Evolutionary conservation across 2,797 vertebrate species (phyloP), one percentile per base, ranked within the genome.

Genomic region (Cyclura pinguis): DNA sequence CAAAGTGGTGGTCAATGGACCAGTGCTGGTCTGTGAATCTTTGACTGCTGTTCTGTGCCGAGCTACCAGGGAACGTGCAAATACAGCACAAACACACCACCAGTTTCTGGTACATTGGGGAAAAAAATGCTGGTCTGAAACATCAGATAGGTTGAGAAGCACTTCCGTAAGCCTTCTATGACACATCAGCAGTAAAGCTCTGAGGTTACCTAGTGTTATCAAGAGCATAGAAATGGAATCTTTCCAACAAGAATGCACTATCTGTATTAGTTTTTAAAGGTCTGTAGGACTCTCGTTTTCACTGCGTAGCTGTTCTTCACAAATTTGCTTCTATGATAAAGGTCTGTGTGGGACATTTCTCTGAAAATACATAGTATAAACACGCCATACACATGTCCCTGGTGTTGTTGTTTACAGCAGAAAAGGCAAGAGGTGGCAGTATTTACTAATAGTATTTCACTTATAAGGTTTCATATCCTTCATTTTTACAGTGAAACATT

Each of bases 321-420:
- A 38, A 42, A 76, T 76, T 76, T 42, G 35, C 59, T 24, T 62
- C 20, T 62, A 22, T 62, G 59, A 38, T 14, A 80, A 29, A 52
- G 77, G 27, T 20, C 59, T 20, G 5, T 62, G 59, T 62, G 59
- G 59, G 80, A 81, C 89, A 83, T 89, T 85, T 93, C 57, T 93
- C 94, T 67, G 91, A 96, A 96, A 94, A 86, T 85, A 92, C 94
- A 77, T 91, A 95, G 94, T 88, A 78, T 91, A 94, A 91, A 94
- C 94, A 84, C 92, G 85, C 95, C 88, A 91, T 91, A 72, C 91
- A 93, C 89, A 93, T 96, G 90, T 93, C 89, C 85, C 93, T 94
- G 72, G 16, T 62, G 20, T 62, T 62, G 20, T 87, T 95, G 5
- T 73, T 94, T 94, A 92, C 81, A 91, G 93, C 90, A 90, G 89